A percentile compares a stretch with the other conserved stretches of the same genome.
Evolutionary conservation across 2,888 invertebrate species (phyloP).

Genomic region (Spisula solida): DNA sequence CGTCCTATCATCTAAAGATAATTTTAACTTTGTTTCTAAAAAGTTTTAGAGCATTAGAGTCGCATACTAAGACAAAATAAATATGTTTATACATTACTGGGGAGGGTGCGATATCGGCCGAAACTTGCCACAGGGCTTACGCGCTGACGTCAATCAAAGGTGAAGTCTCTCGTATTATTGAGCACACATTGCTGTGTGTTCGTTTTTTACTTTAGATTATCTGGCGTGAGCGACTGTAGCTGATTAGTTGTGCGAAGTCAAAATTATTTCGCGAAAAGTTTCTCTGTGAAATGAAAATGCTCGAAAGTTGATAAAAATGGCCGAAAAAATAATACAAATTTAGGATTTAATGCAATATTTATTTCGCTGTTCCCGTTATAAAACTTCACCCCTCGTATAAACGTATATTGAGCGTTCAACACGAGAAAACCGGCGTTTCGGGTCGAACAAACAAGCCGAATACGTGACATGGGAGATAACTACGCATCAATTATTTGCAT

Average conservation of each 20-base stretch:
- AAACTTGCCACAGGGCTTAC: constrained; percentile 83
- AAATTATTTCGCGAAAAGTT: constrained; percentile 53
- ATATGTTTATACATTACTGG: constrained; percentile 30
- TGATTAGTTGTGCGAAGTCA: constrained; percentile 62
- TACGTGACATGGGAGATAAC: constrained; percentile 74
- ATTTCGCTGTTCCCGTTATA: constrained; percentile 86
- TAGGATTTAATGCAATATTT: constrained; percentile 53
- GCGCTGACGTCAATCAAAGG: constrained; percentile 85
- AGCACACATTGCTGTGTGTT: constrained; percentile 83
- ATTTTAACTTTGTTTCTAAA: not conserved
- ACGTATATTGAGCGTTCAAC: constrained; percentile 59
- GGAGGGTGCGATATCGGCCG: constrained; percentile 80
- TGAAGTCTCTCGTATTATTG: constrained; percentile 85
- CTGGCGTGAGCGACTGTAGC: constrained; percentile 68
- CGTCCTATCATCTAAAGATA: not conserved
- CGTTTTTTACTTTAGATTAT: constrained; percentile 76
- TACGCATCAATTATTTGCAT: constrained; percentile 65
- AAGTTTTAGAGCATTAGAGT: not conserved
- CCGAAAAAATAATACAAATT: constrained; percentile 58
- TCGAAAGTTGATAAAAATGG: constrained; percentile 49
- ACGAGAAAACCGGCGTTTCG: constrained; percentile 53
- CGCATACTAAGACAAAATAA: constrained; percentile 6
- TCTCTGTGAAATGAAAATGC: constrained; percentile 48
- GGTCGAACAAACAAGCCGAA: constrained; percentile 66
- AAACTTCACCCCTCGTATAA: constrained; percentile 82